phyloP scores from a whole-genome alignment of 2,113 vertebrate species.

The Cheirogaleus medius region DNA sequence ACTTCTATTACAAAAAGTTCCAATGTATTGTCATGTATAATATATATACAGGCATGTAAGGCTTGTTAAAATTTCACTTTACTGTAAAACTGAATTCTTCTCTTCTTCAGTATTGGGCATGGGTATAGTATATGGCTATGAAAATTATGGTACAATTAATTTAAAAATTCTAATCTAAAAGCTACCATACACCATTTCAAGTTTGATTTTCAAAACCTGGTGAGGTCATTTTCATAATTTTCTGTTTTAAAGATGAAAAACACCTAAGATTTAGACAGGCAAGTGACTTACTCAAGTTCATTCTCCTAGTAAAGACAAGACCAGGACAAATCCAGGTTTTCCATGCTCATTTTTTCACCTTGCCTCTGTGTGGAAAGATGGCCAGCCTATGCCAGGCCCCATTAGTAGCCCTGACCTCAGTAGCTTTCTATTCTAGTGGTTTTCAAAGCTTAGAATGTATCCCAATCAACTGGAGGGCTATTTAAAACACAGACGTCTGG shows the following conservation, averaged over 20 bases:
- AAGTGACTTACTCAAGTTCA: not conserved
- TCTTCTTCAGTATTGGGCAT: not conserved
- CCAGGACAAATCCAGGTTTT: not conserved
- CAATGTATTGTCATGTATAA: not conserved
- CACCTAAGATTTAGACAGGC: not conserved
- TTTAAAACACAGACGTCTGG: not conserved
- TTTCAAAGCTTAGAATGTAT: not conserved
- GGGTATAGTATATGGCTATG: not conserved
- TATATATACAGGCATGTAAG: not conserved
- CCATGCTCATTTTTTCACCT: not conserved
- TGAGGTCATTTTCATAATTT: not conserved
- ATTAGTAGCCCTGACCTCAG: not conserved
- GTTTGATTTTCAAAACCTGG: not conserved
- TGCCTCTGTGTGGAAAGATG: not conserved
- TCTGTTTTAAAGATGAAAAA: not conserved
- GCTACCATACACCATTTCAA: not conserved
- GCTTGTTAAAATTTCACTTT: not conserved
- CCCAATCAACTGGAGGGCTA: not conserved
- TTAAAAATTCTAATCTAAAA: not conserved
- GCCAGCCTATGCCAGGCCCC: not conserved
- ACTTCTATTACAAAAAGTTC: not conserved
- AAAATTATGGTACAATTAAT: not conserved
- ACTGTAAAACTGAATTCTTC: not conserved
- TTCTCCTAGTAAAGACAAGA: not conserved
- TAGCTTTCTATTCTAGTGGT: not conserved